phyloP scores from a whole-genome alignment of 2,113 vertebrate genomes.

The Synodontis membranacea region DNA sequence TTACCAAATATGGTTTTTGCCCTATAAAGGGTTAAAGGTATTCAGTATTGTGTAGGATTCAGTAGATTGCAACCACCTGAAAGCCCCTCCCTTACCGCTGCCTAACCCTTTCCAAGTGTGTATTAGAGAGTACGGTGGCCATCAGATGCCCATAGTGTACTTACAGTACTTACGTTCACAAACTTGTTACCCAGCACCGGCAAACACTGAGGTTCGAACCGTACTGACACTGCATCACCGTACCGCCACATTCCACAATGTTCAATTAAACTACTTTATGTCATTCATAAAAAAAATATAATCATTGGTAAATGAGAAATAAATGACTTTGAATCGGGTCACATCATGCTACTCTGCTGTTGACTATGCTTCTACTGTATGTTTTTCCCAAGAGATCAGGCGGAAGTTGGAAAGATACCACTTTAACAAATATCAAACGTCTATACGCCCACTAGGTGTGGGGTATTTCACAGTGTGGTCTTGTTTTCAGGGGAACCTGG shows the following conservation, averaged over 20 bases:
- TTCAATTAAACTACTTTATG: background rate
- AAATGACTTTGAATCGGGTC: background rate
- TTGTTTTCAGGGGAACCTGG: constrained; percentile 7
- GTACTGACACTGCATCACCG: too few species aligned
- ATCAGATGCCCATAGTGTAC: too few species aligned
- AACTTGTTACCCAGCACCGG: too few species aligned
- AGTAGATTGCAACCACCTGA: too few species aligned
- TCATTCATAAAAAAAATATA: background rate
- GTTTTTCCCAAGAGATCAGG: background rate
- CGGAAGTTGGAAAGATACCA: background rate
- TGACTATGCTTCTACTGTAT: background rate
- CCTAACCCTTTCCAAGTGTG: too few species aligned
- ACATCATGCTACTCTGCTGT: background rate
- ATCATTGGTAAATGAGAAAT: background rate
- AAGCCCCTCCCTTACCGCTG: too few species aligned
- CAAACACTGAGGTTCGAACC: too few species aligned
- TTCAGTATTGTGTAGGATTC: too few species aligned
- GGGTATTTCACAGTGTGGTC: background rate
- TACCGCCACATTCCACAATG: background rate
- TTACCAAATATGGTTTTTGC: too few species aligned
- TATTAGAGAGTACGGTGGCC: too few species aligned
- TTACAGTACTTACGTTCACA: too few species aligned
- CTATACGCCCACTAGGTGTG: background rate
- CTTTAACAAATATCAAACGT: background rate
- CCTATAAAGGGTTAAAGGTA: too few species aligned